Base-by-base conservation (phyloP, 1,140 invertebrate genomes). In the Antheraea mylitta region DNA sequence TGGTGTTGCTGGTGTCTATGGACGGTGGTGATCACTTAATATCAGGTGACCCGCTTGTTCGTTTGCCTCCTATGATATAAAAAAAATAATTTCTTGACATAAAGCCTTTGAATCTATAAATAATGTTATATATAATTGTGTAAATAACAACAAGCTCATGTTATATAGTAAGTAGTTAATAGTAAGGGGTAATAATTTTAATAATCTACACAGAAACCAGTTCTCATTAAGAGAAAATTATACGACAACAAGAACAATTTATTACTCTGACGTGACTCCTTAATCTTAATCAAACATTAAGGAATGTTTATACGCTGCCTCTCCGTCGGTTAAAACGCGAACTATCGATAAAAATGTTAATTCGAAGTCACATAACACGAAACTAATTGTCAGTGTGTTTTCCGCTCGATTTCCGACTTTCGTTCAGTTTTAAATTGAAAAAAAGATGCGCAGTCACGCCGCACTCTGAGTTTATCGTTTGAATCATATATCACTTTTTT, bases 321-420 rank as follows among this genome's bases (percentile, higher is more conserved):
- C 45, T 53, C 45, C 11, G 11, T 16, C 45, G 45, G 45, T 53
- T 53, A 13, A 53, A 53, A 53, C 45, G 45, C 45, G 16, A 53
- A 53, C 45, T 53, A 53, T 53, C 45, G 11, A 53, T 53, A 16
- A 53, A 53, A 10, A 53, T 53, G 45, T 53, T 53, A 53, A 53
- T 53, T 53, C 45, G 45, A 53, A 53, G 11, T 53, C 45, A 53
- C 45, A 53, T 53, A 53, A 53, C 45, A 53, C 13, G 45, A 53
- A 16, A 53, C 45, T 53, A 53, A 53, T 53, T 53, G 45, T 53
- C 45, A 16, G 45, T 53, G 45, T 53, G 45, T 53, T 53, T 53
- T 53, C 45, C 45, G 45, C 45, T 53, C 45, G 45, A 53, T 53
- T 53, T 53, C 45, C 45, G 45, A 53, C 45, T 53, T 53, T 53